phyloP scores from a whole-genome alignment of 2,797 vertebrate species.

The Rhadinocentrus ornatus region DNA sequence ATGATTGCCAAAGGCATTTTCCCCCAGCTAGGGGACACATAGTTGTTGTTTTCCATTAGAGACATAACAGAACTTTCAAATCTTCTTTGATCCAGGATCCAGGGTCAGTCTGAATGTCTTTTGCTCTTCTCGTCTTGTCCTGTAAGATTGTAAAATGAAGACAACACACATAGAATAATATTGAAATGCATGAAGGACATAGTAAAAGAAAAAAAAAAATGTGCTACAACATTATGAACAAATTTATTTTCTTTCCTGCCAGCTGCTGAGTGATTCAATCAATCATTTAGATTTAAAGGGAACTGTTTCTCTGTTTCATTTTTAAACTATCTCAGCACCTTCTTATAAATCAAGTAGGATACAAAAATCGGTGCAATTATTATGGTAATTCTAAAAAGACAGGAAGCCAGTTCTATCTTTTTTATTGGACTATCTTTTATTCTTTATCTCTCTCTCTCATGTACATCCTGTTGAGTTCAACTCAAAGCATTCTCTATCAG shows the following conservation, averaged over 20 bases:
- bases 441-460: no score
- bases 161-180: neutral
- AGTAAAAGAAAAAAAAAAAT: neutral
- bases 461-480: neutral
- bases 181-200: neutral
- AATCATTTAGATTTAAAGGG: neutral
- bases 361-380: neutral
- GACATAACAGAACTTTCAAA: conserved; percentile 25
- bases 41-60: conserved; percentile 17
- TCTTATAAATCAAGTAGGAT: neutral
- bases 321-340: no score
- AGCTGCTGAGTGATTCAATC: neutral
- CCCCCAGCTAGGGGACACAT: conserved; percentile 11
- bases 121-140: conserved; percentile 36
- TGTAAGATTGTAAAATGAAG: conserved; percentile 25
- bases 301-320: neutral
- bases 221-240: neutral
- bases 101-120: conserved; percentile 5
- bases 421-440: neutral
- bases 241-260: neutral
- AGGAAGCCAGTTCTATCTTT: neutral
- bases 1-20: neutral
- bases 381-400: neutral
- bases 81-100: conserved; percentile 24
- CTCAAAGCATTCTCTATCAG: neutral